Percentiles rank a stretch among this genome's conserved stretches.
Conservation (phyloP, 2,113 vertebrate species). For the Hippocampus abdominalis region DNA sequence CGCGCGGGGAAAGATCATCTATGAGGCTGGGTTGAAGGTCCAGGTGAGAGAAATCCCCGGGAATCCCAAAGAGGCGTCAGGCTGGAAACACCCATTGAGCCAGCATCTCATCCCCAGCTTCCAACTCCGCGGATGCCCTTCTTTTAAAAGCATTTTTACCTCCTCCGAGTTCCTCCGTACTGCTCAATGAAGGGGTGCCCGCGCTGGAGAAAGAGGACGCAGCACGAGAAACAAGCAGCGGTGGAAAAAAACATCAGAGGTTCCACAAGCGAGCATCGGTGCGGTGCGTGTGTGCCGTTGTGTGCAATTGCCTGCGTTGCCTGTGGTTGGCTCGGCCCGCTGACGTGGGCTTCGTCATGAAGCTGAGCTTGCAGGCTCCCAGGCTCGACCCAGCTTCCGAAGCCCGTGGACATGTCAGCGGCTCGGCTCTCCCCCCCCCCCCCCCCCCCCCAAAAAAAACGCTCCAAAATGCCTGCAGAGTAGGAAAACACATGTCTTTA, state of each 20-base stretch:
- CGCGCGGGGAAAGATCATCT: constrained; percentile 58
- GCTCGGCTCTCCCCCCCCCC: constrained; percentile 19
- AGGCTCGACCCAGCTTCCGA: constrained; percentile 39
- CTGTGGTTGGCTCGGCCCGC: constrained; percentile 57
- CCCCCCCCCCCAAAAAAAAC: too few relatives aligned
- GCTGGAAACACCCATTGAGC: constrained; percentile 16
- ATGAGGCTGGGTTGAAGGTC: constrained; percentile 38
- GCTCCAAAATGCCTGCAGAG: not conserved
- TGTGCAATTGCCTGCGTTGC: constrained; percentile 55
- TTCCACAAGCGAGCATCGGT: constrained; percentile 39
- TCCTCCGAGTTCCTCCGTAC: not conserved
- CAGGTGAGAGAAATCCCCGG: constrained; percentile 42
- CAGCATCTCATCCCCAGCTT: constrained; percentile 32
- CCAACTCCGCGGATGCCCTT: constrained; percentile 1
- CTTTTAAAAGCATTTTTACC: constrained; percentile 27
- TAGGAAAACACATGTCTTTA: not conserved
- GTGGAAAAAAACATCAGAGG: constrained; percentile 15
- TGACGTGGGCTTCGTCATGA: constrained; percentile 65
- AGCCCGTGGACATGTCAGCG: constrained; percentile 37
- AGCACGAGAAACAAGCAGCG: not conserved
- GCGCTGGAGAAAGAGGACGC: not conserved
- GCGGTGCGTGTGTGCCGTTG: constrained; percentile 13
- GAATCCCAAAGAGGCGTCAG: constrained; percentile 19
- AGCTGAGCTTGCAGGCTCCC: constrained; percentile 33
- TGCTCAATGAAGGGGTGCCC: not conserved